phyloP scores from a whole-genome alignment of 2,113 vertebrate genomes.

The Lontra canadensis region DNA sequence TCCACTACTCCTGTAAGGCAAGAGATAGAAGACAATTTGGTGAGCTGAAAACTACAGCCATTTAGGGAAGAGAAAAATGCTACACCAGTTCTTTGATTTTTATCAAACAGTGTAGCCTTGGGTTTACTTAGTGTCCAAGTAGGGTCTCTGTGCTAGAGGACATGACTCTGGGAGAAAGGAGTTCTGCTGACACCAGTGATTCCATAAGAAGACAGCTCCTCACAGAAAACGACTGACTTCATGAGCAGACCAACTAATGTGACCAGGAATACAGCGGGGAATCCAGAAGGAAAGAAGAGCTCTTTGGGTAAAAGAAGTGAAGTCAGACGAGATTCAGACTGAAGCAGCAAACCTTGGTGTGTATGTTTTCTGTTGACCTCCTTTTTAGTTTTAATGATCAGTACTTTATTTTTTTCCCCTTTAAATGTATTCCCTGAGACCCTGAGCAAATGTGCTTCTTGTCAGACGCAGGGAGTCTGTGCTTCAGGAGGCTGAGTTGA shows the following conservation, averaged over 20 bases:
- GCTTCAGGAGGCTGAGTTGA: neutral
- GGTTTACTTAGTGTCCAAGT: neutral
- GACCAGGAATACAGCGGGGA: neutral
- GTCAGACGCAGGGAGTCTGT: neutral
- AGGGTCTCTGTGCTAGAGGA: neutral
- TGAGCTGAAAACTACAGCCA: constrained; percentile 30
- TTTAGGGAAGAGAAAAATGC: neutral
- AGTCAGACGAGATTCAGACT: neutral
- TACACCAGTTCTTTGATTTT: neutral
- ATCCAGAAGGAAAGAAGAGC: neutral
- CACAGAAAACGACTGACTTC: neutral
- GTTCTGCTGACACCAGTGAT: neutral
- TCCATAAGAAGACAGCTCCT: neutral
- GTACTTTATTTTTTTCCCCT: neutral
- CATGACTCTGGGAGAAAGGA: neutral
- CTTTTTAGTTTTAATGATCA: neutral
- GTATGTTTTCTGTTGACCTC: neutral
- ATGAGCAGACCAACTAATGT: neutral
- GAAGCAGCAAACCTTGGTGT: neutral
- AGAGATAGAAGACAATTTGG: neutral
- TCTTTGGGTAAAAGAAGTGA: neutral
- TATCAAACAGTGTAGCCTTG: neutral
- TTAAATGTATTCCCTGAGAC: neutral
- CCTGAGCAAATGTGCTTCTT: neutral
- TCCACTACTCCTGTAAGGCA: neutral